Evolutionary conservation across 2,888 invertebrate genomes (phyloP), one percentile per base, ranked within the genome.

Genomic region (Agapostemon virescens): DNA sequence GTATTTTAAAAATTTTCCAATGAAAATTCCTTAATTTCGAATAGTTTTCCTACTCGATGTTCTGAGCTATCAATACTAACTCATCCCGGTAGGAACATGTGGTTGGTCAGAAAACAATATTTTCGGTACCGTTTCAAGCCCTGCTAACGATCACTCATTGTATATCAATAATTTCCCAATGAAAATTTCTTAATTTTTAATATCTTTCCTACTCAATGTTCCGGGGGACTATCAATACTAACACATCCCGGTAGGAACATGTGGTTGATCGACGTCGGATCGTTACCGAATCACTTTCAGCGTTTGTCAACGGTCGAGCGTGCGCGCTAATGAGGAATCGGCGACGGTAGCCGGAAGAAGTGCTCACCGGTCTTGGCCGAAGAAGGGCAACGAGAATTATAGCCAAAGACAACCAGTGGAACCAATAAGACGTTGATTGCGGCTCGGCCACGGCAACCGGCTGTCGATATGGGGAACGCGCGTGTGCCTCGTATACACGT

Each of bases 391-490:
- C 74, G 75, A 82, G 85, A 87, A 79, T 87, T 84, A 83, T 73
- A 77, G 85, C 80, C 78, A 77, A 83, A 83, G 84, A 85, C 83
- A 85, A 76, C 73, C 72, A 80, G 79, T 77, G 79, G 69, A 79
- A 69, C 79, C 86, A 87, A 87, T 84, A 84, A 84, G 84, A 84
- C 85, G 84, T 83, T 85, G 86, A 86, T 88, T 87, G 84, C 84
- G 83, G 70, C 77, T 72, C 74, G 78, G 72, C 84, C 74, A 63
- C 52, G 67, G 76, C 81, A 74, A 81, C 69, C 69, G 80, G 64
- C 79, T 77, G 84, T 86, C 86, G 77, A 86, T 86, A 77, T 74
- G 67, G 68, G 42, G 55, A 77, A 84, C 70, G 67, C 85, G 83
- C 81, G 85, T 81, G 85, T 81, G 69, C 77, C 78, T 85, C 74